These are phyloP conservation scores for Eptesicus fuscus DNA, from an alignment of 2,113 vertebrate species.

Conservation along the genomic window DNA sequence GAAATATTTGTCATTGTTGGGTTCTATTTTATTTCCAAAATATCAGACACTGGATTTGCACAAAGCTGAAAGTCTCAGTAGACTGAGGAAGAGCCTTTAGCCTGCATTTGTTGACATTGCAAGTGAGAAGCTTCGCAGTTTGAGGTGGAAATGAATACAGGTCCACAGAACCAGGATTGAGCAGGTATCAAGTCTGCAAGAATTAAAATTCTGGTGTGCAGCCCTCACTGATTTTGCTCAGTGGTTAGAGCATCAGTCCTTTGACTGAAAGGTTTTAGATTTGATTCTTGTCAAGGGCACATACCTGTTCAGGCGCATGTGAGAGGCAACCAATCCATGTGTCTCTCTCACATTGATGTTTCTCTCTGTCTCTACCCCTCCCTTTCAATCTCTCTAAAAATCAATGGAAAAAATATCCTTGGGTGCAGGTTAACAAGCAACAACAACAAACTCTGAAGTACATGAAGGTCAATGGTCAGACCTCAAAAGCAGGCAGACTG, in stretches of 20 bases:
- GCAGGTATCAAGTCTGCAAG: background rate
- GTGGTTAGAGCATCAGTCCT: no score
- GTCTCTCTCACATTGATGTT: no score
- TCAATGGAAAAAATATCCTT: no score
- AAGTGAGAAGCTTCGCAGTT: background rate
- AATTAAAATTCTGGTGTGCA: background rate
- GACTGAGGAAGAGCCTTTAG: background rate
- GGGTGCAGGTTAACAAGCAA: no score
- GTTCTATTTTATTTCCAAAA: background rate
- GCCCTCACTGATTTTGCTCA: no score
- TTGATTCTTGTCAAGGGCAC: no score
- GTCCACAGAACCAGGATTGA: background rate
- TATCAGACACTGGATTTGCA: background rate
- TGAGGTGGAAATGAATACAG: background rate
- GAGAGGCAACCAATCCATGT: no score
- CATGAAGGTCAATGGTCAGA: background rate
- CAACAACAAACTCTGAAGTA: no score
- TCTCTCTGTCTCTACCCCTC: no score
- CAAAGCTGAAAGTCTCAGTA: background rate
- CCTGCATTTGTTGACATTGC: background rate
- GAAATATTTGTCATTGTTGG: background rate
- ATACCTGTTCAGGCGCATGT: no score
- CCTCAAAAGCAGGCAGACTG: background rate
- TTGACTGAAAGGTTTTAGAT: no score
- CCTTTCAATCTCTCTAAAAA: no score